Evolutionary conservation across 2,113 vertebrate genomes (phyloP), one percentile per base, ranked within the genome.

Genomic region (Pygoscelis antarcticus): DNA sequence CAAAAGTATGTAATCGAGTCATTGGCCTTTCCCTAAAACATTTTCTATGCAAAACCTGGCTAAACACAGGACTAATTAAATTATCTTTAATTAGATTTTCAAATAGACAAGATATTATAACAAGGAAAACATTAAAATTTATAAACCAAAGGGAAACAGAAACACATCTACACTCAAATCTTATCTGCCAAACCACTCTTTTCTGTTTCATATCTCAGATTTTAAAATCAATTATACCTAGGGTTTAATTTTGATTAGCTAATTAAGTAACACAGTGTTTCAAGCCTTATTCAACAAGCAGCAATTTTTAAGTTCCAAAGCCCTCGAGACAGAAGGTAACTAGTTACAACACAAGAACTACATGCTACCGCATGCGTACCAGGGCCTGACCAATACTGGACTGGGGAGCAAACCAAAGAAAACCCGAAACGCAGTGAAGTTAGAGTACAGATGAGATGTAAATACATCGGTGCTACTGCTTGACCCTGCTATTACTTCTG

Each of bases 1-100:
- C 57, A 91, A 36, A 89, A 89, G 61, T n/a, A 89, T 20, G 70
- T 38, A 94, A 89, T 46, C 3, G 15, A 91, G 74, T 88, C 57
- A 91, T 44, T 84, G 42, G 52, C 36, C 61, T 69, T 90, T 83
- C 40, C 46, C 66, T 78, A 78, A 83, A 92, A 76, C 4, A 74
- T 89, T 44, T 87, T 84, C 81, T 79, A 97, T 96, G 94, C 89
- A 96, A 97, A 97, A 91, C 27, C 18, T 60, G 74, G 87, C 81
- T 95, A 97, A 97, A 96, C 65, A 94, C 93, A 96, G 91, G 18
- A 68, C 81, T 97, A 93, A 94, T 93, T 84, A 81, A 77, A 91
- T 94, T 96, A 95, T 17, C 69, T 94, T 92, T 91, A 90, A 96
- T 94, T 89, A 96, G 58, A 78, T 95, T 96, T 96, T 96, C 89